A percentile compares a stretch with the other conserved stretches of the same genome.
Conservation (phyloP, 2,797 vertebrate species). For the Onychomys torridus region DNA sequence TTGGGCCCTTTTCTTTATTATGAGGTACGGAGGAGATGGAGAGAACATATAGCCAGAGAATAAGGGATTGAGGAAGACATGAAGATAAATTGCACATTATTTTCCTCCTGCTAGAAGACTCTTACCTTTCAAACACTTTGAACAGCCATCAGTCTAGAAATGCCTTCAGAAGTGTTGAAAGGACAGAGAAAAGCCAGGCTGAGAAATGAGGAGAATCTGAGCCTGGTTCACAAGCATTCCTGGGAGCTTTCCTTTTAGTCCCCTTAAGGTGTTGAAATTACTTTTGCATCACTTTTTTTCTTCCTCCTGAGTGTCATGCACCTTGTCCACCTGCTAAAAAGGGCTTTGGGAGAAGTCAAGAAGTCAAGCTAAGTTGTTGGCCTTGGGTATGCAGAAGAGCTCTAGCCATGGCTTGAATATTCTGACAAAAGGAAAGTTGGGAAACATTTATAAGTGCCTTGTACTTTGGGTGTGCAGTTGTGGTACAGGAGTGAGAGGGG, state of each 20-base stretch:
- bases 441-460: conserved; percentile 83
- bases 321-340: conserved; percentile 69
- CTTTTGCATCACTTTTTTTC: neutral
- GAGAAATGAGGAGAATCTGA: neutral
- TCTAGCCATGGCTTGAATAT: conserved; percentile 33
- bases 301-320: neutral
- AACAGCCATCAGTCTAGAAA: neutral
- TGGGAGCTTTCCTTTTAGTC: neutral
- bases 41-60: conserved; percentile 71
- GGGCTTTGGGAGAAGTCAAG: conserved; percentile 73
- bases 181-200: conserved; percentile 11
- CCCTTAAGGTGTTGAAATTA: neutral
- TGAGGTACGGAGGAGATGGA: conserved; percentile 41
- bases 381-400: conserved; percentile 54
- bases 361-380: conserved; percentile 70
- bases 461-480: conserved; percentile 74
- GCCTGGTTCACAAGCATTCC: neutral
- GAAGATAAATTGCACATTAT: conserved; percentile 71
- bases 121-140: conserved; percentile 69
- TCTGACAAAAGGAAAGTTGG: neutral
- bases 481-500: neutral
- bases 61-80: conserved; percentile 63
- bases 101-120: conserved; percentile 78
- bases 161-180: neutral
- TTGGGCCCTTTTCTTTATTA: conserved; percentile 84